phyloP scores from a whole-genome alignment of 92 coral and sea anemone species.

The Palythoa grandiflora region DNA sequence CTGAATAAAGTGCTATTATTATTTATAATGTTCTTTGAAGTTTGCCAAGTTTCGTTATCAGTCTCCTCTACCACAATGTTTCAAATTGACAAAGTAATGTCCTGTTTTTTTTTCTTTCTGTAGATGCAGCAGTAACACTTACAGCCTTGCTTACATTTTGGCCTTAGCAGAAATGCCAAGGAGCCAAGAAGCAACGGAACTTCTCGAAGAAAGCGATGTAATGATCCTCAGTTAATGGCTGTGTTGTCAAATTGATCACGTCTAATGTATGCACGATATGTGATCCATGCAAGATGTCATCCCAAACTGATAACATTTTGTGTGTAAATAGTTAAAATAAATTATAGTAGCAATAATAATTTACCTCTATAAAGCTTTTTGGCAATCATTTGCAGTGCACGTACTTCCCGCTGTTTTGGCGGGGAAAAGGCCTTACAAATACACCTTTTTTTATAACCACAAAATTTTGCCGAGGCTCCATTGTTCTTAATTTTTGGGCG shows the following conservation, averaged over 20 bases:
- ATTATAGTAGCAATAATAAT: neutral
- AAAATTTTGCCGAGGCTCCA: no score
- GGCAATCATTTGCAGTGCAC: no score
- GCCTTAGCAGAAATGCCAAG: slow-evolving; percentile 66
- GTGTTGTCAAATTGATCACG: neutral
- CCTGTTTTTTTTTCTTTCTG: neutral
- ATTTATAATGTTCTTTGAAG: no score
- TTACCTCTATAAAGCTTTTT: neutral
- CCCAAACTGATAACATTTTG: neutral
- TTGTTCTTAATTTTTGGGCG: no score
- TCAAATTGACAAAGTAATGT: neutral
- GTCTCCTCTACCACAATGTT: neutral
- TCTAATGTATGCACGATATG: neutral
- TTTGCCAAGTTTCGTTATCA: no score
- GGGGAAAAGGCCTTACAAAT: no score
- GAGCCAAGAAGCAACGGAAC: slow-evolving; percentile 42
- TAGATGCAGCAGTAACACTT: slow-evolving; percentile 75
- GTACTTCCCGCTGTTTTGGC: no score
- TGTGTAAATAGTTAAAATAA: neutral
- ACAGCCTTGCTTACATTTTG: slow-evolving; percentile 67
- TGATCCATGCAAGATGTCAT: neutral
- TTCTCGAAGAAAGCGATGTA: neutral
- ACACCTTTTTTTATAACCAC: no score
- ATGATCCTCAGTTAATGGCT: slow-evolving; percentile 1
- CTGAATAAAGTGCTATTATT: no score